Evolutionary conservation across 2,888 invertebrate species (phyloP).

Genomic region (Luffia ferchaultella): DNA sequence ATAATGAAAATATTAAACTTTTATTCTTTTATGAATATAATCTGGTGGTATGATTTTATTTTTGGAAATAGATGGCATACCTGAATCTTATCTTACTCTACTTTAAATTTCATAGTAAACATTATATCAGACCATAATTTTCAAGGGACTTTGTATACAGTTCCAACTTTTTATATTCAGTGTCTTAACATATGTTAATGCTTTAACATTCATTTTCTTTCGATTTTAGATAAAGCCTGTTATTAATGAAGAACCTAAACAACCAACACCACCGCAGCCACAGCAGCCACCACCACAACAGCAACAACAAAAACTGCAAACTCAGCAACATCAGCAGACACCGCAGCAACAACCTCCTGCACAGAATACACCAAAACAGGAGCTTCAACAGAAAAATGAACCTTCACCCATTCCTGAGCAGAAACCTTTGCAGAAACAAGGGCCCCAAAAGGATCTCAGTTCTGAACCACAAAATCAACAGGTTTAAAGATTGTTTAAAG

Average conservation of each 20-base stretch:
- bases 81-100: no score
- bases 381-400: constrained; percentile 15
- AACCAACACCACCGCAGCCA: constrained; percentile 15
- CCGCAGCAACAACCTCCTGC: constrained; percentile 8
- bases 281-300: constrained; percentile 16
- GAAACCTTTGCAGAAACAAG: not conserved
- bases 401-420: not conserved
- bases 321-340: not conserved
- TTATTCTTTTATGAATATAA: no score
- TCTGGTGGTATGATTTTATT: no score
- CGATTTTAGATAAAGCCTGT: not conserved
- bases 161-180: no score
- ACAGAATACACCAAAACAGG: constrained; percentile 8
- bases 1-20: no score
- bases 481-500: constrained; percentile 12
- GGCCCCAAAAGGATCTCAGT: constrained; percentile 7
- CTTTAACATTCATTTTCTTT: no score
- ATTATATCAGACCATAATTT: no score
- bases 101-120: no score
- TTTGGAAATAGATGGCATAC: no score
- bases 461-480: constrained; percentile 15
- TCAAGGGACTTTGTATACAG: no score
- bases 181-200: no score
- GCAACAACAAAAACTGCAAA: constrained; percentile 15
- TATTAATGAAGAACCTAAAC: not conserved